A percentile compares a stretch with the other conserved stretches of the same genome.
These are phyloP conservation scores for Trachythela sp. DNA, from an alignment of 64 coral and sea anemone species.

Conservation along the genomic window DNA sequence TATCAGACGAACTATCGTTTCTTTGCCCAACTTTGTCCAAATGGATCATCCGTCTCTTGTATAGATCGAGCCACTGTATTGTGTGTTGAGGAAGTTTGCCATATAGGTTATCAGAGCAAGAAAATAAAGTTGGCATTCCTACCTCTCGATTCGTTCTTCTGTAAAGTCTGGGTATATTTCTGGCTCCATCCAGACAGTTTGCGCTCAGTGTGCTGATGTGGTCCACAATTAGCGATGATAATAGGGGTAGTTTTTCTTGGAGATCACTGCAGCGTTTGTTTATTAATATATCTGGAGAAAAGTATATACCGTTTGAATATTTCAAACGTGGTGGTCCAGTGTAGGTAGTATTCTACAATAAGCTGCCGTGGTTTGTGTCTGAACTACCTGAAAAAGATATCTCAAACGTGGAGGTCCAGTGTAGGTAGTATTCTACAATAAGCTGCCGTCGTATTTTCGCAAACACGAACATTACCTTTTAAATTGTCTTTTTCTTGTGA, in stretches of 20 bases:
- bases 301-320: neutral
- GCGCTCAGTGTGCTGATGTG: neutral
- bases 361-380: too few relatives aligned
- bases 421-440: neutral
- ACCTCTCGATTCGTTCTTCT: slow-evolving; percentile 13
- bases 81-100: too few relatives aligned
- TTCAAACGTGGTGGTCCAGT: too few relatives aligned
- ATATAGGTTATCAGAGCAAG: too few relatives aligned
- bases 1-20: too few relatives aligned
- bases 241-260: neutral
- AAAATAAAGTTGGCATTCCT: too few relatives aligned
- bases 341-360: neutral
- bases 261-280: neutral
- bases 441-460: too few relatives aligned
- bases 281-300: neutral
- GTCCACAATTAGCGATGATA: neutral
- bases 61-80: too few relatives aligned
- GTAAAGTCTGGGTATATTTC: slow-evolving; percentile 12
- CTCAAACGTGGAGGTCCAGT: too few relatives aligned
- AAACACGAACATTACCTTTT: neutral
- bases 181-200: neutral
- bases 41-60: too few relatives aligned
- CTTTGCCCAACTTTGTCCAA: too few relatives aligned
- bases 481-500: neutral
- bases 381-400: too few relatives aligned